Base-by-base conservation (phyloP, 1,140 invertebrate species). In the Papilio glaucus region DNA sequence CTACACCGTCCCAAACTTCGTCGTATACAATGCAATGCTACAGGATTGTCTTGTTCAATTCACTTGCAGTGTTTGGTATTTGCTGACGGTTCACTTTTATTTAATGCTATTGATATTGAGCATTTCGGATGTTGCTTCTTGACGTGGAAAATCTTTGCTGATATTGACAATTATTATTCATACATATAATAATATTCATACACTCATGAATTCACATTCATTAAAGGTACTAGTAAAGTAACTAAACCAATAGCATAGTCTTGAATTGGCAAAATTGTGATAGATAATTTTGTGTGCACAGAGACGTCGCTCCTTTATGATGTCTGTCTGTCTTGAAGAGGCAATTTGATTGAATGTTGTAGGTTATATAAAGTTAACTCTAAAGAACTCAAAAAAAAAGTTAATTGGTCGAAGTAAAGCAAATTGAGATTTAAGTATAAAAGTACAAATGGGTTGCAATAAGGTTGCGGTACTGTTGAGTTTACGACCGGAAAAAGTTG, bases 31-130 rank as follows among this genome's bases (percentile, higher is more conserved):
- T 72, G 26, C 33, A 71, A 49, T 73, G 68, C 72, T 57, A 75
- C 71, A 73, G 73, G 68, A 79, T 77, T 75, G 74, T 75, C 71
- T 79, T 72, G 65, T 71, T 71, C 21, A 41, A 72, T 38, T 24
- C 5, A 67, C 63, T 41, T 24, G 10, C 63, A 67, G 1, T 67
- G 10, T 29, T 67, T 67, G 15, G 33, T 62, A n/a, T 38, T 37
- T 15, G n/a, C 39, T 42, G 37, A 65, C 62, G 39, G 63, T 26
- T 42, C 10, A 18, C 39, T 42, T 67, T 67, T 24, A 41, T 67
- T 24, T 26, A 15, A 13, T 42, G 38, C 15, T 26, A 67, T 42
- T 21, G 15, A 67, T 13, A 41, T 67, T 21, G 38, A 38, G 12
- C 13, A 29, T 6, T 37, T 63, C 24, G 21, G 12, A 61, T 13